Percentiles rank a stretch among this genome's conserved stretches.
These are phyloP conservation scores for Telenomus remus DNA, from an alignment of 1,140 invertebrate genomes.

Conservation along the genomic window DNA sequence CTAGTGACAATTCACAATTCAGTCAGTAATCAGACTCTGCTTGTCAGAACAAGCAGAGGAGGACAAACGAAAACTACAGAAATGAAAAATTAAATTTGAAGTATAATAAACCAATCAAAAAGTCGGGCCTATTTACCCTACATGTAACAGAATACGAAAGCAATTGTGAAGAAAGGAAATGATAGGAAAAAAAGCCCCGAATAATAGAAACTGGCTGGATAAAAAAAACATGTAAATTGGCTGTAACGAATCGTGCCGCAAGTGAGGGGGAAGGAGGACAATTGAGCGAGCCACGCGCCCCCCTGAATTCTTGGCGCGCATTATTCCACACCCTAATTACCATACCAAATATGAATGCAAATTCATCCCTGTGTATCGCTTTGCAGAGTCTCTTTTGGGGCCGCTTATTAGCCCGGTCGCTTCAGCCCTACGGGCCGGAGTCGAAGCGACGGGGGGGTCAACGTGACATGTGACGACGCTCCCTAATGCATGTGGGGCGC, in stretches of 20 bases:
- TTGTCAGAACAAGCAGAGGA: no score
- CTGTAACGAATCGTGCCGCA: slow-evolving; percentile 30
- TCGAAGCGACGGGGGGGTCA: slow-evolving; percentile 15
- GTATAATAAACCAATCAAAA: slow-evolving; percentile 14
- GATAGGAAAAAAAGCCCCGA: neutral
- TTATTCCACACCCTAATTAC: slow-evolving; percentile 40
- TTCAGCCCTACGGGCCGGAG: neutral
- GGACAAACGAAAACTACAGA: neutral
- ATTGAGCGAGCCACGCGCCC: slow-evolving; percentile 5
- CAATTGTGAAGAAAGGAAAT: neutral
- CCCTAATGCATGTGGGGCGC: slow-evolving; percentile 17
- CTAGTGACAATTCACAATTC: no score
- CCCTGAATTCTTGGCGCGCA: slow-evolving; percentile 21
- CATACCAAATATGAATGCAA: slow-evolving; percentile 44
- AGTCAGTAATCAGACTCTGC: no score
- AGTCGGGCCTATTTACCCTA: slow-evolving; percentile 24
- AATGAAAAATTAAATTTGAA: neutral
- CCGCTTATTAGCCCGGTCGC: slow-evolving; percentile 36
- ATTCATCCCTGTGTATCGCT: slow-evolving; percentile 45
- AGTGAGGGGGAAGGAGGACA: slow-evolving; percentile 28
- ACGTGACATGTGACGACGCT: slow-evolving; percentile 36
- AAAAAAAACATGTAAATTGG: slow-evolving; percentile 36
- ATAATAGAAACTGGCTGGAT: slow-evolving; percentile 10
- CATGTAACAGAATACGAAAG: slow-evolving; percentile 19
- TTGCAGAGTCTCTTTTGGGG: slow-evolving; percentile 35